Conservation (phyloP, 2,888 invertebrate genomes). For the Acleris laterana region DNA sequence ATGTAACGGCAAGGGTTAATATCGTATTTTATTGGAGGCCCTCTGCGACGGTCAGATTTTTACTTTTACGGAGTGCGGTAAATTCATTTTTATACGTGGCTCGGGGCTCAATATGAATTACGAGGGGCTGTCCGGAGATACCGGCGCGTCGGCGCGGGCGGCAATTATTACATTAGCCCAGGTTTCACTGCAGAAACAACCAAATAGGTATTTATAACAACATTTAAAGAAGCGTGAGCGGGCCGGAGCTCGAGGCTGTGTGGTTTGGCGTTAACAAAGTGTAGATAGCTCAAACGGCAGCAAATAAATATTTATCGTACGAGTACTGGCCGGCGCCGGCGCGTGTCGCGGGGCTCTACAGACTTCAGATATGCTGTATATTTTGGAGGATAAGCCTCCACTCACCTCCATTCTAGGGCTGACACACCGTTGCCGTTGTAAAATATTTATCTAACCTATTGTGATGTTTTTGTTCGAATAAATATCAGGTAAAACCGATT, state of each 20-base stretch:
- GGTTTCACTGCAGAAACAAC: too few relatives aligned
- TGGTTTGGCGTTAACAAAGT: too few relatives aligned
- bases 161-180: too few relatives aligned
- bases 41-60: slow-evolving; percentile 40
- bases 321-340: not conserved
- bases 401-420: too few relatives aligned
- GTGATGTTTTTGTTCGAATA: too few relatives aligned
- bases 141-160: not conserved
- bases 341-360: not conserved
- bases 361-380: too few relatives aligned
- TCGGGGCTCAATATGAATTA: slow-evolving; percentile 11
- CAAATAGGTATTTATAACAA: too few relatives aligned
- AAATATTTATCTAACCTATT: too few relatives aligned
- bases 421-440: too few relatives aligned
- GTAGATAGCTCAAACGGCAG: not conserved
- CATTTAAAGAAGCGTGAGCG: not conserved
- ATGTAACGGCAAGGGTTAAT: slow-evolving; percentile 71
- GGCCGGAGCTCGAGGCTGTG: too few relatives aligned
- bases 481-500: too few relatives aligned
- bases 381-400: too few relatives aligned
- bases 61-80: slow-evolving; percentile 41
- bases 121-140: slow-evolving; percentile 10
- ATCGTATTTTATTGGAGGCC: slow-evolving; percentile 70
- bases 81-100: slow-evolving; percentile 40
- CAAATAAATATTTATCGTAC: not conserved